Conservation (phyloP, 1,140 invertebrate species). For the Scaptomyza hsui region DNA sequence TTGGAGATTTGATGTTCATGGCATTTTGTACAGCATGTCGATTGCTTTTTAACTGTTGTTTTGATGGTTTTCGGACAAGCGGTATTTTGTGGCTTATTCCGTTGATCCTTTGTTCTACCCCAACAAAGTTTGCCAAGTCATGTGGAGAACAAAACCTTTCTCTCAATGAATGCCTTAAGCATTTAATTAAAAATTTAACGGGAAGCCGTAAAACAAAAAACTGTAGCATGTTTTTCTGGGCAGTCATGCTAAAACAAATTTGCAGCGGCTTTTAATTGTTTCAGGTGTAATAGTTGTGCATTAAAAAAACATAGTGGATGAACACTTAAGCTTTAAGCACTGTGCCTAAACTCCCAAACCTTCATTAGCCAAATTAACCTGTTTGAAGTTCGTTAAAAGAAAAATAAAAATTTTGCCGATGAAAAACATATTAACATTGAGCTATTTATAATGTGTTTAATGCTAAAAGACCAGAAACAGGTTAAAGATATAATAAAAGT, state of each 20-base stretch:
- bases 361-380: neutral
- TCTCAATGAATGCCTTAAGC: conserved; percentile 17
- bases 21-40: conserved; percentile 55
- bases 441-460: too few relatives aligned
- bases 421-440: too few relatives aligned
- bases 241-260: conserved; percentile 38
- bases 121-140: conserved; percentile 62
- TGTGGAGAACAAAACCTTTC: conserved; percentile 47
- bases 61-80: conserved; percentile 20
- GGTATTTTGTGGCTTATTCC: neutral
- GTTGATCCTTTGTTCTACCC: conserved; percentile 16
- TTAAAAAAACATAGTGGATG: neutral
- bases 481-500: too few relatives aligned
- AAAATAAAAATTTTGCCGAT: too few relatives aligned
- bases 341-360: neutral
- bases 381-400: too few relatives aligned
- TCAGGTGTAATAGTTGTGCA: conserved; percentile 15
- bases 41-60: conserved; percentile 70
- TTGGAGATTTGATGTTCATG: conserved; percentile 44
- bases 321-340: neutral
- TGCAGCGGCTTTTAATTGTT: conserved; percentile 22
- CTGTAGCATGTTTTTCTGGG: conserved; percentile 22
- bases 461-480: too few relatives aligned
- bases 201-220: conserved; percentile 1
- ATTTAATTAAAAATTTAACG: conserved; percentile 70